These are phyloP conservation scores for Apteryx owenii DNA, from an alignment of 2,113 vertebrate species.

Conservation along the genomic window DNA sequence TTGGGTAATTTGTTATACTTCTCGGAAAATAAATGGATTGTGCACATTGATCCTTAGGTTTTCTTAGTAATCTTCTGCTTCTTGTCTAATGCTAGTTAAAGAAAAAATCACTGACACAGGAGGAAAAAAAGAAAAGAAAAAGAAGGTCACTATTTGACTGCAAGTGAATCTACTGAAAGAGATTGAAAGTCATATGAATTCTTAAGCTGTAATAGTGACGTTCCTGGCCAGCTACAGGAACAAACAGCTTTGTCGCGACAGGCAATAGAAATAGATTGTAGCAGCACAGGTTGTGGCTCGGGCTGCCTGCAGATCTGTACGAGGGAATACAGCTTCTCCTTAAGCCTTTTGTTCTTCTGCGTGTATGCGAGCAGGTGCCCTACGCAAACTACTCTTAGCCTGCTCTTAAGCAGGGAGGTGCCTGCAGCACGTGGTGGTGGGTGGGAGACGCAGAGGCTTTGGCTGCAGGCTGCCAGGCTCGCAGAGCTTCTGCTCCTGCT, in stretches of 20 bases:
- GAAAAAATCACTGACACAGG: neutral
- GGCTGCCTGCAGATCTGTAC: neutral
- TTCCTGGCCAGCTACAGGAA: neutral
- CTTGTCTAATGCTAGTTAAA: neutral
- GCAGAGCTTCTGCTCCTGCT: neutral
- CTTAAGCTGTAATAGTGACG: neutral
- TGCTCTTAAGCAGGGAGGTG: neutral
- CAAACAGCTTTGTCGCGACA: accelerated
- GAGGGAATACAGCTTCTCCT: neutral
- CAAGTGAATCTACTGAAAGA: neutral
- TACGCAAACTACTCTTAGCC: neutral
- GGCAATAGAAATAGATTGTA: neutral
- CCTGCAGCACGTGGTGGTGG: neutral
- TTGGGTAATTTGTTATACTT: neutral
- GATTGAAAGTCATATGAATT: neutral
- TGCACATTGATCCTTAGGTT: neutral
- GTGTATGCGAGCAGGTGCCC: accelerated
- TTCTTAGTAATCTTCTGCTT: neutral
- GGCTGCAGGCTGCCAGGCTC: neutral
- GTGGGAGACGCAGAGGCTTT: neutral
- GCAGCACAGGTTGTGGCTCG: neutral
- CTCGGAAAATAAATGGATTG: neutral
- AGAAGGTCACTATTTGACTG: neutral
- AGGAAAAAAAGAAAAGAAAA: neutral
- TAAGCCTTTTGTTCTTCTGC: neutral